Evolutionary conservation across 2,797 vertebrate genomes (phyloP).

Genomic region (Aeoliscus strigatus): DNA sequence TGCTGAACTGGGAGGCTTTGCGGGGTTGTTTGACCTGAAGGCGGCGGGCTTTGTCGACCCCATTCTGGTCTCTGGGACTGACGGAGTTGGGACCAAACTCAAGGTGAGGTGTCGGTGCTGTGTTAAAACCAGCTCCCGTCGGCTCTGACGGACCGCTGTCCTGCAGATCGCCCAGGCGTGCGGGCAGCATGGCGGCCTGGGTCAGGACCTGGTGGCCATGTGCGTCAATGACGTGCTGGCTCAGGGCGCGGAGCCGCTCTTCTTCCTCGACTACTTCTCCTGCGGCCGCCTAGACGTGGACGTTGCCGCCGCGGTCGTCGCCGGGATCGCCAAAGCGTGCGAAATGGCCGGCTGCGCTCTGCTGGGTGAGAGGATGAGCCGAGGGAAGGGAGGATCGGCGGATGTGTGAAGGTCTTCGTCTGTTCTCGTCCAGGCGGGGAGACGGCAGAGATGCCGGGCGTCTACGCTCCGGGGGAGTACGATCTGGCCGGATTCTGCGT

Average conservation of each 20-base stretch:
- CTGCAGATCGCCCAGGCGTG: conserved; percentile 83
- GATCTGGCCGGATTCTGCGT: conserved; percentile 94
- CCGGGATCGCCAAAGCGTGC: conserved; percentile 86
- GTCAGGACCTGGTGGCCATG: conserved; percentile 97
- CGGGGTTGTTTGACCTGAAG: conserved; percentile 92
- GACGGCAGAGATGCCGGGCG: conserved; percentile 94
- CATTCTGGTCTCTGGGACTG: conserved; percentile 91
- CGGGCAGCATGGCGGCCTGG: conserved; percentile 79
- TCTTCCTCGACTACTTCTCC: conserved; percentile 97
- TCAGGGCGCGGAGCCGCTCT: conserved; percentile 95
- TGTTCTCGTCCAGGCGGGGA: conserved; percentile 81
- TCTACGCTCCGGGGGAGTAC: conserved; percentile 86
- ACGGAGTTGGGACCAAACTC: conserved; percentile 95
- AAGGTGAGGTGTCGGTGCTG: conserved; percentile 72
- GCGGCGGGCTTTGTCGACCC: conserved; percentile 91
- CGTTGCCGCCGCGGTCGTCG: conserved; percentile 77
- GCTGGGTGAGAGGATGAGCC: conserved; percentile 74
- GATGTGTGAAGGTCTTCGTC: too few species aligned
- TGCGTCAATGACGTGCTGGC: conserved; percentile 94
- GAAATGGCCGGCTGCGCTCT: conserved; percentile 86
- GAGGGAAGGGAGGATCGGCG: too few species aligned
- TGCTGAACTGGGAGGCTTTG: conserved; percentile 92
- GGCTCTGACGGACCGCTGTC: too few species aligned
- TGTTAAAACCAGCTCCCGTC: too few species aligned
- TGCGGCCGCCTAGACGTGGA: conserved; percentile 86